A percentile compares a stretch with the other conserved stretches of the same genome.
Evolutionary conservation across 2,113 vertebrate species (phyloP).

Genomic region (Cyanoderma ruficeps): DNA sequence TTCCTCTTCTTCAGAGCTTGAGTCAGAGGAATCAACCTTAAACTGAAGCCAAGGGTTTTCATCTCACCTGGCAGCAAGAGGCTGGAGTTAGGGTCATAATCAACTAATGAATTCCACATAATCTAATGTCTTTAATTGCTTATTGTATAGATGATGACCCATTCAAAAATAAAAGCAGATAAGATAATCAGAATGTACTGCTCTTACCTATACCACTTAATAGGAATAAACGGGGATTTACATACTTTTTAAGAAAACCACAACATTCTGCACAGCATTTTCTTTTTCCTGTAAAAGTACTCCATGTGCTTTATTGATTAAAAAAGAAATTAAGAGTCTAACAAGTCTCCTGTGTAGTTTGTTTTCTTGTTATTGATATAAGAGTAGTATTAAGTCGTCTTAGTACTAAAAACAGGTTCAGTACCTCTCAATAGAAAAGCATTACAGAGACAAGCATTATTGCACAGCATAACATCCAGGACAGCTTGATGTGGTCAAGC

Average conservation of each 20-base stretch:
- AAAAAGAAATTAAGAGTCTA: neutral
- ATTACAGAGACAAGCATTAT: neutral
- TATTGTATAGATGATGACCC: neutral
- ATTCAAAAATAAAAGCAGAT: neutral
- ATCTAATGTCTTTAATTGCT: neutral
- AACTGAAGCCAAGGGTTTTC: neutral
- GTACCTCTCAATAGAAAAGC: neutral
- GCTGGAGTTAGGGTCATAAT: neutral
- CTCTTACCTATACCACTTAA: neutral
- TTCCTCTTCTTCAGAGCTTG: neutral
- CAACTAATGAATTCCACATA: neutral
- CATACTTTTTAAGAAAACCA: neutral
- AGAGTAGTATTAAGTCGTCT: neutral
- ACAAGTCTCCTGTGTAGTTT: neutral
- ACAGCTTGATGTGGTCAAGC: neutral
- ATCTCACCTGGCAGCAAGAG: neutral
- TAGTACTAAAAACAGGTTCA: neutral
- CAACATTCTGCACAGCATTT: neutral
- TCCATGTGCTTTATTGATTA: neutral
- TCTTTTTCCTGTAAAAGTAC: conserved; percentile 2
- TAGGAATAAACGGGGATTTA: neutral
- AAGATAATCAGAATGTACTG: neutral
- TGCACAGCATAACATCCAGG: neutral
- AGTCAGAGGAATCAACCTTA: neutral
- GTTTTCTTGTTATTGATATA: neutral